These are phyloP conservation scores for Myopa tessellatipennis DNA, from an alignment of 2,888 invertebrate genomes.

Conservation along the genomic window DNA sequence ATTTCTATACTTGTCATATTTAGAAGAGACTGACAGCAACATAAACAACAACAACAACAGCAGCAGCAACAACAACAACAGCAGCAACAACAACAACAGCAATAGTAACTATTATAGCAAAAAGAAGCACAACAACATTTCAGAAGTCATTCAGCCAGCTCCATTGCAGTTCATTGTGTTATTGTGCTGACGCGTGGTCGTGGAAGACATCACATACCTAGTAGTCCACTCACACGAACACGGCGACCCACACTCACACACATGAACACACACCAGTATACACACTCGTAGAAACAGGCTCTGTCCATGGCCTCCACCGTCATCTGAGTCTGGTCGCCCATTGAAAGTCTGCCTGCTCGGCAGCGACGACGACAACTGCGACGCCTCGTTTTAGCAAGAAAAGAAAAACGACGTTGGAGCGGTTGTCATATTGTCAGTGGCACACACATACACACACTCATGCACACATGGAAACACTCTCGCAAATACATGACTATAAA, in stretches of 20 bases:
- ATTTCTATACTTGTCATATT: slow-evolving; percentile 10
- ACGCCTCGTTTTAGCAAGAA: slow-evolving; percentile 19
- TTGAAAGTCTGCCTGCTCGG: neutral
- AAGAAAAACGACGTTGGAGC: neutral
- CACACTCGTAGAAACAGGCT: neutral
- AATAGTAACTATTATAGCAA: neutral
- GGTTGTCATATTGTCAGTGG: neutral
- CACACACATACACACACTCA: neutral
- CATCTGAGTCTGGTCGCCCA: neutral
- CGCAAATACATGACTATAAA: neutral
- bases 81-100: slow-evolving; percentile 9
- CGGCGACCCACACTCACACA: slow-evolving; percentile 13
- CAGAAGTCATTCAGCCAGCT: slow-evolving; percentile 9
- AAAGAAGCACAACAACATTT: neutral
- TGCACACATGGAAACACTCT: too few relatives aligned
- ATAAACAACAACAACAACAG: neutral
- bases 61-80: slow-evolving; percentile 1
- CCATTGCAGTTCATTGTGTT: slow-evolving; percentile 62
- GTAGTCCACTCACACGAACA: slow-evolving; percentile 31
- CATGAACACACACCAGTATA: neutral
- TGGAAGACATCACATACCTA: slow-evolving; percentile 57
- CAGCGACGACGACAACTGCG: neutral
- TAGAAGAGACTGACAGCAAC: neutral
- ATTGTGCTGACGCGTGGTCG: slow-evolving; percentile 55
- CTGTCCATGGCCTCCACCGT: slow-evolving; percentile 23